Conservation (phyloP, 2,797 vertebrate genomes). For the Falco cherrug region DNA sequence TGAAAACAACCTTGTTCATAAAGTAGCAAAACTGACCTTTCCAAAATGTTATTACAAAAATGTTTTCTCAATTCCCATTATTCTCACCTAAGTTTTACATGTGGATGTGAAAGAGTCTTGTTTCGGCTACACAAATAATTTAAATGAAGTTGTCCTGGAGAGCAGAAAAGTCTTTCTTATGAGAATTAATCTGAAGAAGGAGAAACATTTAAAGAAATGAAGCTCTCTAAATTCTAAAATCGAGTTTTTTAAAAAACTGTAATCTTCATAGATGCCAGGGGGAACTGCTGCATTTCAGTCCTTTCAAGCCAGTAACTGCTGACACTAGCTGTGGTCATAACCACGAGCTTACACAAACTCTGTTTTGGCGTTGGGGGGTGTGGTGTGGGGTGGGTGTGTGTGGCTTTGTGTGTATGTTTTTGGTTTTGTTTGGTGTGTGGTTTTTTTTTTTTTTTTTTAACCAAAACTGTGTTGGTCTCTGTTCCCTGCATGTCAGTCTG, state of each 20-base stretch:
- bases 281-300: neutral
- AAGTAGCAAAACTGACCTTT: neutral
- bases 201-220: neutral
- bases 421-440: too few species aligned
- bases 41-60: neutral
- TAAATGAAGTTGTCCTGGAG: neutral
- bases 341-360: neutral
- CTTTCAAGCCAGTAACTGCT: neutral
- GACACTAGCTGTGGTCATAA: neutral
- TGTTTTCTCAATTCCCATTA: neutral
- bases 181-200: neutral
- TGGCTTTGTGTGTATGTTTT: too few species aligned
- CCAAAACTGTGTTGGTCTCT: neutral
- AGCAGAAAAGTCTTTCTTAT: neutral
- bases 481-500: neutral
- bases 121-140: neutral
- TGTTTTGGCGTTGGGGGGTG: neutral
- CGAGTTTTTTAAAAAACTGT: neutral
- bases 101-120: neutral
- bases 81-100: neutral
- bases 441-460: neutral
- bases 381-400: too few species aligned
- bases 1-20: neutral
- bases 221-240: neutral
- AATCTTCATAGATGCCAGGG: neutral